Conservation (phyloP, 2,797 vertebrate genomes). For the Okamejei kenojei region DNA sequence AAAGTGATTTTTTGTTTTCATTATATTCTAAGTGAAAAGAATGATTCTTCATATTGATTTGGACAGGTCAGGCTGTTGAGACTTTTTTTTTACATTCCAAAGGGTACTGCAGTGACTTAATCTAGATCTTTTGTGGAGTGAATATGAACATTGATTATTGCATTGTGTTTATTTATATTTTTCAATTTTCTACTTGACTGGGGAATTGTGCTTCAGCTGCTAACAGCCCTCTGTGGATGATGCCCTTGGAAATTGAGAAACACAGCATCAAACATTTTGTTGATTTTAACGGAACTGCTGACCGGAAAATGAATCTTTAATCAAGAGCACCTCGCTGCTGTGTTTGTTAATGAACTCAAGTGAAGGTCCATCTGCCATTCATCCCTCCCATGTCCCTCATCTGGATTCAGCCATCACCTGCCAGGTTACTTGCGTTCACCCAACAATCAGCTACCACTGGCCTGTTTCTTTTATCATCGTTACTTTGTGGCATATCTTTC, state of each 20-base stretch:
- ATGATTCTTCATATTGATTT: not conserved
- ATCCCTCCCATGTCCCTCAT: too few relatives aligned
- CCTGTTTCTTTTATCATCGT: too few relatives aligned
- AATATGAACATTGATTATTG: not conserved
- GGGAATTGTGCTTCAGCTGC: not conserved
- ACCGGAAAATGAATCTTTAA: not conserved
- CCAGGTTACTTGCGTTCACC: too few relatives aligned
- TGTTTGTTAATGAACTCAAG: not conserved
- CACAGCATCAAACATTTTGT: not conserved
- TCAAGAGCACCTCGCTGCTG: not conserved
- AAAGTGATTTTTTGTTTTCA: not conserved
- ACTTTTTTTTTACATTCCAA: not conserved
- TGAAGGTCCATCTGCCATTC: not conserved
- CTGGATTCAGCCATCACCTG: too few relatives aligned
- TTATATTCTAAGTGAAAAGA: not conserved
- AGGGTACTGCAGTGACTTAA: not conserved
- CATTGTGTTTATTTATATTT: not conserved
- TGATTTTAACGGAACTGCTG: not conserved
- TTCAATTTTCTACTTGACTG: not conserved
- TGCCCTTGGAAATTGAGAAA: not conserved
- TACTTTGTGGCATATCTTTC: too few relatives aligned
- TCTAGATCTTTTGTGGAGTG: not conserved
- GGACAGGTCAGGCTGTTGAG: not conserved
- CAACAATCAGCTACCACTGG: too few relatives aligned
- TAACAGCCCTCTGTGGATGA: too few relatives aligned